Percentiles rank a stretch among this genome's conserved stretches.
Evolutionary conservation across 2,888 invertebrate genomes (phyloP).

Genomic region (Xanthia togata): DNA sequence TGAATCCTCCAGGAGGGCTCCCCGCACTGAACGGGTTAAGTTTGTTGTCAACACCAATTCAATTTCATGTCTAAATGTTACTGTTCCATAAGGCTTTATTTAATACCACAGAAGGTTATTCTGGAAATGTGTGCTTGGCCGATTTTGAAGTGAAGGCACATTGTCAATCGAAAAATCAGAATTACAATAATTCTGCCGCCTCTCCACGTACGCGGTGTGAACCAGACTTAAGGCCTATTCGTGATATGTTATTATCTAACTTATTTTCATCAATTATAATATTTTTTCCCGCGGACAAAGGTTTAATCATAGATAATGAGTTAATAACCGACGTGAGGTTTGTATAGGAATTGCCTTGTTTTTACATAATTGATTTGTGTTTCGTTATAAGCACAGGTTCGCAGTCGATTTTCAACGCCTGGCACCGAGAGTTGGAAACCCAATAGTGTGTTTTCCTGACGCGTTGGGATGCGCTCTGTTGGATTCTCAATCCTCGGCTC

Average conservation of each 20-base stretch:
- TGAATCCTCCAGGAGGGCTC: too few species aligned
- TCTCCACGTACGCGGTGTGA: constrained; percentile 11
- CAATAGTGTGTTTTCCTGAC: too few species aligned
- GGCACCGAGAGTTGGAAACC: too few species aligned
- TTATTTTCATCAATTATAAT: constrained; percentile 59
- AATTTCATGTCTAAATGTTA: too few species aligned
- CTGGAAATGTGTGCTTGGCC: not conserved
- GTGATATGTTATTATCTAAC: constrained; percentile 34
- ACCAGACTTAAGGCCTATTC: constrained; percentile 7
- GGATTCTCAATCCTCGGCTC: too few species aligned
- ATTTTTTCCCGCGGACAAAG: constrained; percentile 56
- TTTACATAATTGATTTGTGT: constrained; percentile 29
- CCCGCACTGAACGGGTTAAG: too few species aligned
- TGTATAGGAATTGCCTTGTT: constrained; percentile 34
- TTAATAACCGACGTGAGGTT: constrained; percentile 45
- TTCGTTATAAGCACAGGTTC: not conserved
- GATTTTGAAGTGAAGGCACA: not conserved
- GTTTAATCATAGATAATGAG: constrained; percentile 52
- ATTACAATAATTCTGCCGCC: not conserved
- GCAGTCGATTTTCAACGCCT: too few species aligned
- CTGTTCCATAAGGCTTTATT: too few species aligned
- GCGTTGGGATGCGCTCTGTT: too few species aligned
- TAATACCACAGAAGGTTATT: not conserved
- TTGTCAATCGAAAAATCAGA: not conserved
- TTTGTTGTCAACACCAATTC: too few species aligned